Evolutionary conservation across 2,113 vertebrate genomes (phyloP), one percentile per base, ranked within the genome.

Genomic region (Athene noctua): DNA sequence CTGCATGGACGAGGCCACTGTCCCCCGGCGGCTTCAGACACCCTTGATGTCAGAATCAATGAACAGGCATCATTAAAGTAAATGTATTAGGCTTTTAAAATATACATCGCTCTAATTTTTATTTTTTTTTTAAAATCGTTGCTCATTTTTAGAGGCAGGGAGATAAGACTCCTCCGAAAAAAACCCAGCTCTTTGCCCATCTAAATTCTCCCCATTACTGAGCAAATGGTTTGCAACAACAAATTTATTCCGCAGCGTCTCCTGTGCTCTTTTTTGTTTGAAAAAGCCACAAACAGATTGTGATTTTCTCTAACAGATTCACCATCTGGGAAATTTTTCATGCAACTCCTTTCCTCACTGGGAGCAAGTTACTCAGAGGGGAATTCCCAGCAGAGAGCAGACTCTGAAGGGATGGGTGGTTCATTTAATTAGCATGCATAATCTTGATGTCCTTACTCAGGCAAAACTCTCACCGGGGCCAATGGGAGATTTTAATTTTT

Each of bases 251-350:
- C 18, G 3, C 86, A 52, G 94, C 18, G n/a, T 82, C 96, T 94
- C 88, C 86, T 25, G 80, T 90, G 94, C 96, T 97, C 95, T 85
- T 94, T 97, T 92, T 86, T 86, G 88, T 95, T 93, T 74, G 93
- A 88, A 82, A 96, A 82, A 94, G 97, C 86, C 95, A 91, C 95
- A 92, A 96, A 96, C 96, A 95, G 94, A 94, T 94, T 97, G 97
- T 38, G 94, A 97, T 96, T 95, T 95, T 97, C 96, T 96, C 94
- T 85, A 96, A 96, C 93, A 82, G 94, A 95, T 96, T 95, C 86
- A 91, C 96, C 96, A 96, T 97, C 96, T 97, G 97, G 97, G 95
- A 96, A 92, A 96, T 96, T 94, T 89, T 95, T 97, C 97, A 97
- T 96, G 94, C 95, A 95, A 77, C 87, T 94, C 91, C 74, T 96